These are phyloP conservation scores for Armadillidium nasatum DNA, from an alignment of 1,140 invertebrate genomes.

Conservation along the genomic window DNA sequence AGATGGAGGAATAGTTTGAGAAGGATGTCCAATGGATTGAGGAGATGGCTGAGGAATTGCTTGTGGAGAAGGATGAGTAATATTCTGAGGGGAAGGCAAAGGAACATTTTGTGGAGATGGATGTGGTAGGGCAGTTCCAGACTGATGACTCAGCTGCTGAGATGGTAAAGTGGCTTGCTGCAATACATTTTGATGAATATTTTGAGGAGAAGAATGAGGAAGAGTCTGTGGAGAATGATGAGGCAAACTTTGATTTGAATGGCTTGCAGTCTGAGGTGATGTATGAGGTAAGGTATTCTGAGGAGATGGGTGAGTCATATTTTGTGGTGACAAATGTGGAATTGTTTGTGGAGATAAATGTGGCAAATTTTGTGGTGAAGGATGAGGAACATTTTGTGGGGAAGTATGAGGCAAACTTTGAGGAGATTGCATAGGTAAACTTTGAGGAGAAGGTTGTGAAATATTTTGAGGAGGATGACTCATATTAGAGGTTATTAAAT, in stretches of 20 bases:
- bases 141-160: not conserved
- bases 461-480: slow-evolving; percentile 4
- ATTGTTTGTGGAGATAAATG: not conserved
- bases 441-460: not conserved
- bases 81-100: slow-evolving; percentile 4
- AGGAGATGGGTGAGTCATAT: slow-evolving; percentile 2
- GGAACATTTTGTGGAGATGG: not conserved
- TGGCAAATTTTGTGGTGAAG: not conserved
- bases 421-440: not conserved
- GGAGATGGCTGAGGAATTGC: not conserved
- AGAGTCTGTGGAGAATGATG: not conserved
- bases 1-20: not conserved
- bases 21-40: not conserved
- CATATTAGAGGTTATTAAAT: not conserved
- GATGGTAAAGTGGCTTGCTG: not conserved
- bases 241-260: not conserved
- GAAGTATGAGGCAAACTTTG: not conserved
- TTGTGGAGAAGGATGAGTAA: not conserved
- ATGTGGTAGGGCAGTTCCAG: not conserved
- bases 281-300: not conserved
- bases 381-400: slow-evolving; percentile 1
- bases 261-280: not conserved
- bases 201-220: not conserved
- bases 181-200: not conserved
- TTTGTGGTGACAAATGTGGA: not conserved